Evolutionary conservation across 2,888 invertebrate species (phyloP).

Genomic region (Tinea trinotella): DNA sequence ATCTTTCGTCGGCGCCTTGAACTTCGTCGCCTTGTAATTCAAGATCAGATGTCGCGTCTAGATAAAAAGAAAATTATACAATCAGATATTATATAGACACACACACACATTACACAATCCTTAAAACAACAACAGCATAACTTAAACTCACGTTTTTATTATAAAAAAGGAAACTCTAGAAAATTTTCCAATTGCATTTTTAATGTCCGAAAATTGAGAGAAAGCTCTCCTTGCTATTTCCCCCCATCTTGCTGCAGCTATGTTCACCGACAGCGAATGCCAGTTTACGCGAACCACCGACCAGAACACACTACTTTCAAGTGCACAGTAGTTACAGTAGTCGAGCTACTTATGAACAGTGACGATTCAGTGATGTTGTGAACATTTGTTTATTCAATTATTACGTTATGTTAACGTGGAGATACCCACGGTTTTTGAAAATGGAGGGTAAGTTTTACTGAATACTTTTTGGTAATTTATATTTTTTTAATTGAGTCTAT

Average conservation of each 20-base stretch:
- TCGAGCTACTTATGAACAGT: not conserved
- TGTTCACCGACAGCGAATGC: not conserved
- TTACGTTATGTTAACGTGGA: not conserved
- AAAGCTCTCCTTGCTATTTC: not conserved
- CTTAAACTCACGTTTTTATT: not conserved
- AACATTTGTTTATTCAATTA: conserved; percentile 3
- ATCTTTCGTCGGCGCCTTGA: no score
- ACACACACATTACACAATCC: no score
- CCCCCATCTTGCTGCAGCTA: not conserved
- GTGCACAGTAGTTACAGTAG: not conserved
- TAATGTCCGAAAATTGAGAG: conserved; percentile 2
- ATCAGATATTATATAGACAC: no score
- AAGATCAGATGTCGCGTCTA: no score
- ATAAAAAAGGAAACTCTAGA: conserved; percentile 1
- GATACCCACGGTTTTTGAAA: not conserved
- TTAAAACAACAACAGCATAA: no score
- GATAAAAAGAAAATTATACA: no score
- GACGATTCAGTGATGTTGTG: conserved; percentile 8
- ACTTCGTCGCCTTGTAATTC: no score
- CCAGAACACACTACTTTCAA: not conserved
- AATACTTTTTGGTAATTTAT: no score
- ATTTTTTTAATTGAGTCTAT: no score
- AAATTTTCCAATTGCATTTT: not conserved
- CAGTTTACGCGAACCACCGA: not conserved
- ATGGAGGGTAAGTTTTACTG: conserved; percentile 13